Conservation (phyloP, 2,113 vertebrate genomes). For the Elachura formosa region DNA sequence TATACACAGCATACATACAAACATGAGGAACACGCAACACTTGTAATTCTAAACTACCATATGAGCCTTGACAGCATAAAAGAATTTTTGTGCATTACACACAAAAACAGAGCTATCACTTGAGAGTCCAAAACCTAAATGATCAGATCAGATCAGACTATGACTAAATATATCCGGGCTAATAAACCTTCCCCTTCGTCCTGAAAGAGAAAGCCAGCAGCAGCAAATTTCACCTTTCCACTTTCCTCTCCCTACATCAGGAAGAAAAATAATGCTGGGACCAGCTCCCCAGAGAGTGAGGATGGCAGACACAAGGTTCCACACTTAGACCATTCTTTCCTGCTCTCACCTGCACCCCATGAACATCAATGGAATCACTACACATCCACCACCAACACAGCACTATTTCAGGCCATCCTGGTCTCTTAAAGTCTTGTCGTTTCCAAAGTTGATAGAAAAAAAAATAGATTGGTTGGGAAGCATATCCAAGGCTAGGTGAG, state of each 20-base stretch:
- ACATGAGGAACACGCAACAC: background rate
- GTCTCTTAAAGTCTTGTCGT: background rate
- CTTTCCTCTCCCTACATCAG: background rate
- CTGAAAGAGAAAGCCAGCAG: background rate
- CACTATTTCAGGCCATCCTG: background rate
- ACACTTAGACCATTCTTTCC: background rate
- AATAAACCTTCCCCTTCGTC: background rate
- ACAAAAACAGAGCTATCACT: background rate
- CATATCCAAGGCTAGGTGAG: background rate
- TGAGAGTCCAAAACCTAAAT: background rate
- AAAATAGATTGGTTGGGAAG: background rate
- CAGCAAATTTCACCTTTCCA: background rate
- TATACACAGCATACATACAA: accelerated
- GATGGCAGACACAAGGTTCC: background rate
- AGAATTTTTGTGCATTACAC: background rate
- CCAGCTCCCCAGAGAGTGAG: background rate
- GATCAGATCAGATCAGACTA: background rate
- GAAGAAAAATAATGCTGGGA: background rate
- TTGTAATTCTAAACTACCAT: background rate
- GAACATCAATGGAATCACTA: background rate
- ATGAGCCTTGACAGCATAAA: background rate
- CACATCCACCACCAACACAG: background rate
- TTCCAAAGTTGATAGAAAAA: background rate
- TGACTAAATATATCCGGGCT: background rate
- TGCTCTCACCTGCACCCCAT: background rate